phyloP scores from a whole-genome alignment of 2,113 vertebrate genomes.

The Aptenodytes patagonicus region DNA sequence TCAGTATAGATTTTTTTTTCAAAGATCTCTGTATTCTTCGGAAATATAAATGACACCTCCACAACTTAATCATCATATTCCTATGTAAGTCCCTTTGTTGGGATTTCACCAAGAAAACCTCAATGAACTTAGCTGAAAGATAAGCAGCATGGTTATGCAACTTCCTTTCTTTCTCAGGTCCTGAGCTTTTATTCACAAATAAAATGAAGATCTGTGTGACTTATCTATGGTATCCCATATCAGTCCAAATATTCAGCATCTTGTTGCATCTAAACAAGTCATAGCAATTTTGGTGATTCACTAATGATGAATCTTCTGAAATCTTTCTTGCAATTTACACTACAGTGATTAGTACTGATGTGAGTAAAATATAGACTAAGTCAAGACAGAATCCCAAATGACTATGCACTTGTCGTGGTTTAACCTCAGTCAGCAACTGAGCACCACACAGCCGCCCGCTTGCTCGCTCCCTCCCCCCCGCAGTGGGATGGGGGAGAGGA shows the following conservation, averaged over 20 bases:
- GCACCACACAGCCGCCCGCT: too few relatives aligned
- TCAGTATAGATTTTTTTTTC: neutral
- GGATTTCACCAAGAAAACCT: neutral
- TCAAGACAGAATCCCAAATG: neutral
- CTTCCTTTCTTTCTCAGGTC: neutral
- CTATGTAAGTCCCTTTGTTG: neutral
- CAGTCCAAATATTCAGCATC: neutral
- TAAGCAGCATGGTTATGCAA: neutral
- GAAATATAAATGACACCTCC: neutral
- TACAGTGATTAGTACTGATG: neutral
- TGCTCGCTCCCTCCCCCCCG: too few relatives aligned
- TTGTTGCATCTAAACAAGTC: neutral
- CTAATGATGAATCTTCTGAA: neutral
- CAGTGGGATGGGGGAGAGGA: too few relatives aligned
- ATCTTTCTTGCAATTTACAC: neutral
- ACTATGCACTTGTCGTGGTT: too few relatives aligned
- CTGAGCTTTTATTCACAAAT: neutral
- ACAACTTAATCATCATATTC: neutral
- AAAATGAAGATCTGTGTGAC: neutral
- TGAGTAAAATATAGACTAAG: neutral
- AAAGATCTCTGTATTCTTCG: neutral
- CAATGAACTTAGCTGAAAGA: neutral
- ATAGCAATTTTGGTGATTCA: neutral
- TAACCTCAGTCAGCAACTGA: too few relatives aligned
- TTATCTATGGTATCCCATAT: neutral